Evolutionary conservation across 1,140 invertebrate genomes (phyloP), one percentile per base, ranked within the genome.

Genomic region (Macrosteles quadrilineatus): DNA sequence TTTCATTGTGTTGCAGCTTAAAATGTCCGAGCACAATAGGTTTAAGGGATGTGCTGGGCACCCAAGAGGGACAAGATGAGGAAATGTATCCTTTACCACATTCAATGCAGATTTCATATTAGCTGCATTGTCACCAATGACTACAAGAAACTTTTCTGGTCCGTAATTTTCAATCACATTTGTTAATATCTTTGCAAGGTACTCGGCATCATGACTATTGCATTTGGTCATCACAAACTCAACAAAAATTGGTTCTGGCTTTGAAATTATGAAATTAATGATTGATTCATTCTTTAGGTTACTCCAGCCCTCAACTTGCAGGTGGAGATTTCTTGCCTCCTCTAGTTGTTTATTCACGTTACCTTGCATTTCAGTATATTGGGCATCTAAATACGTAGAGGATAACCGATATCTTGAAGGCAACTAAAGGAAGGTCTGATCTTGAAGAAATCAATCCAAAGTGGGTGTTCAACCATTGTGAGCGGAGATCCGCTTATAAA

Each of bases 261-360:
- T 77, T 29, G 45, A 76, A 21, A 78, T 59, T 14, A 77, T 73
- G 66, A 78, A 75, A 71, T 79, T 77, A 45, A 78, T 72, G 9
- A 78, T 70, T 21, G 73, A 73, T 73, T 78, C 75, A 23, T 75
- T 71, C n/a, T 71, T 27, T 6, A 73, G 47, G 72, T 79, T 79
- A 23, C 73, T 74, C 73, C 78, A 79, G 14, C 76, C 75, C 71
- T 78, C 77, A 67, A 75, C 77, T 68, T 79, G 75, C 27, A 77
- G 4, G 9, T 69, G 66, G 47, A 77, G 47, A 69, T 43, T 63
- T 50, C 27, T 45, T 43, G 70, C 32, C 14, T 71, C 55, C 25
- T 59, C 9, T 2, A 36, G 4, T 36, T 6, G 32, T 36, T 67
- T 36, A 1, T 1, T 64, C 31, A 64, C 14, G 2, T 64, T 14